A percentile compares a stretch with the other conserved stretches of the same genome.
Evolutionary conservation across 2,113 vertebrate genomes (phyloP).

Genomic region (Eira barbara): DNA sequence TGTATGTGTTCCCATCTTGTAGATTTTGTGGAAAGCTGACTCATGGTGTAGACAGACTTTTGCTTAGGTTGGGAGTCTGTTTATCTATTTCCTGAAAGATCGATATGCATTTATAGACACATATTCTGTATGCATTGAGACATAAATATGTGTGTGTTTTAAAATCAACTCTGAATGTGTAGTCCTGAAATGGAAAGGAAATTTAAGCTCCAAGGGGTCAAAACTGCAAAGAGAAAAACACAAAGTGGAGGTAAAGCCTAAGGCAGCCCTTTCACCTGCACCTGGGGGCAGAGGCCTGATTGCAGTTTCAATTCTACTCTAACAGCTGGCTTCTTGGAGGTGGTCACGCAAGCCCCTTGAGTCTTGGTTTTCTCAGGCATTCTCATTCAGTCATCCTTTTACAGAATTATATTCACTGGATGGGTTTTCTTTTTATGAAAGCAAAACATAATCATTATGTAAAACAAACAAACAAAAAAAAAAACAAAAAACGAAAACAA

Average conservation of each 20-base stretch:
- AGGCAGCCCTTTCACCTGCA: rapidly evolving
- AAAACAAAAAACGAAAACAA: too few relatives aligned
- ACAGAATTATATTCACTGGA: background rate
- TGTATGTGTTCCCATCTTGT: too few relatives aligned
- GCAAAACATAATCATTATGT: background rate
- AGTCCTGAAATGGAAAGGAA: background rate
- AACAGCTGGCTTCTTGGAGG: too few relatives aligned
- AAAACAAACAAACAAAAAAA: background rate
- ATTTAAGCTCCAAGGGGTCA: background rate
- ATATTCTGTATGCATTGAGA: background rate
- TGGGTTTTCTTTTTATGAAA: background rate
- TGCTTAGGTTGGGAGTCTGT: background rate
- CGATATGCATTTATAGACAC: background rate
- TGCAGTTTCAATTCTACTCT: background rate
- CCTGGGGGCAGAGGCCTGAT: rapidly evolving
- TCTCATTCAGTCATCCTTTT: background rate
- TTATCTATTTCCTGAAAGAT: background rate
- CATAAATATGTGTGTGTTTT: background rate
- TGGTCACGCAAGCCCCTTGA: background rate
- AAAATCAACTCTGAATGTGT: background rate
- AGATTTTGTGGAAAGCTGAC: background rate
- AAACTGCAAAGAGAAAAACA: background rate
- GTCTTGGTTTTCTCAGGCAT: background rate
- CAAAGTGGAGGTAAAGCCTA: rapidly evolving
- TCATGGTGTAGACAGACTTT: background rate